A percentile compares a stretch with the other conserved stretches of the same genome.
Conservation (phyloP, 2,888 invertebrate species). For the Sinodicranocentrus sp. region DNA sequence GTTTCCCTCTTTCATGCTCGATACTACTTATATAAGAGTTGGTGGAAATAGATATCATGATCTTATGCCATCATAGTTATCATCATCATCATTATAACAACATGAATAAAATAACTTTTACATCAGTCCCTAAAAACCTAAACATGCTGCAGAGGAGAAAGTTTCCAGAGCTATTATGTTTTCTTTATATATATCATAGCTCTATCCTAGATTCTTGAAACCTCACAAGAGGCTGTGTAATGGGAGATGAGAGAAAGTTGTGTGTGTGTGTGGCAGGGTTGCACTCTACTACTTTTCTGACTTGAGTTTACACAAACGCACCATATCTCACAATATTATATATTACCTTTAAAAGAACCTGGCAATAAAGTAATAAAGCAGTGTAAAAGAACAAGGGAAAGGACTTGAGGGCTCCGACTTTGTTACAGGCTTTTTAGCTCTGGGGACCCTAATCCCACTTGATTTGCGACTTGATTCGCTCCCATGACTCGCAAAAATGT, state of each 20-base stretch:
- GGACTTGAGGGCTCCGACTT: no score
- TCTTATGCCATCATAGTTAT: background rate
- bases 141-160: no score
- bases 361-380: slow-evolving; percentile 42
- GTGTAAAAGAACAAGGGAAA: background rate
- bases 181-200: no score
- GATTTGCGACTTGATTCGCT: slow-evolving; percentile 60
- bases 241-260: background rate
- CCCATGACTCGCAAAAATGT: slow-evolving; percentile 34
- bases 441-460: slow-evolving; percentile 55
- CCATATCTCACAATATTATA: slow-evolving; percentile 34
- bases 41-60: no score
- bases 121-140: no score
- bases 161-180: no score
- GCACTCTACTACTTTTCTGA: no score
- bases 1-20: no score
- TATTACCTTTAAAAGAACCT: slow-evolving; percentile 21
- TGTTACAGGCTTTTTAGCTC: slow-evolving; percentile 31
- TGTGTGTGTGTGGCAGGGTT: background rate
- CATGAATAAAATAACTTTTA: slow-evolving; percentile 1
- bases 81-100: background rate
- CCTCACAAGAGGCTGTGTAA: no score
- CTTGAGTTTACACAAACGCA: background rate
- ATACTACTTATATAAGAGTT: no score
- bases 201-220: no score